Evolutionary conservation across 2,888 invertebrate genomes (phyloP).

Genomic region (Himalopsyche tibetana): DNA sequence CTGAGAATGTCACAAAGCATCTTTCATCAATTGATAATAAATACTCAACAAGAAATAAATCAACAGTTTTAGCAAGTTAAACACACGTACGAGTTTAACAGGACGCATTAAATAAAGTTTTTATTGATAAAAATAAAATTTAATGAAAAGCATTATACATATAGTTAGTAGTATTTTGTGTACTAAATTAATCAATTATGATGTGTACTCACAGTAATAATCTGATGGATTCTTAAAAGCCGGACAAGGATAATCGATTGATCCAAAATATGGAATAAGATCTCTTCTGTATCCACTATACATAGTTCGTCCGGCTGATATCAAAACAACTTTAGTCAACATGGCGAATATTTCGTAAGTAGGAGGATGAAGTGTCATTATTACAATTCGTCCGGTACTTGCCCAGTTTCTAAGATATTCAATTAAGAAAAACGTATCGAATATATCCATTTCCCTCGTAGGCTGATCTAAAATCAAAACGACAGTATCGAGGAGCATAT

Average conservation of each 20-base stretch:
- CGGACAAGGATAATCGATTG: conserved; percentile 94
- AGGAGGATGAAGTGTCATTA: conserved; percentile 94
- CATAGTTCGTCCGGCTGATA: conserved; percentile 94
- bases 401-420: conserved; percentile 97
- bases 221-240: conserved; percentile 97
- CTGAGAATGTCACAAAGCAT: conserved; percentile 74
- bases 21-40: not conserved
- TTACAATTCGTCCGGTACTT: conserved; percentile 86
- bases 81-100: too few species aligned
- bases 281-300: conserved; percentile 93
- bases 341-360: conserved; percentile 97
- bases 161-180: not conserved
- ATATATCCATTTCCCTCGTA: conserved; percentile 93
- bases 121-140: too few species aligned
- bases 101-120: too few species aligned
- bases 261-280: conserved; percentile 94
- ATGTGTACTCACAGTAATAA: conserved; percentile 87
- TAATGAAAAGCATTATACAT: not conserved
- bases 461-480: conserved; percentile 93
- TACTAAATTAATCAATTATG: not conserved
- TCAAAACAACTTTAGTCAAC: conserved; percentile 89
- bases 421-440: conserved; percentile 95
- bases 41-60: not conserved
- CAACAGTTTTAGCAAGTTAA: too few species aligned
- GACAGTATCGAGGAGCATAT: conserved; percentile 90